Conservation (phyloP, 2,113 vertebrate species). For the Lathamus discolor region DNA sequence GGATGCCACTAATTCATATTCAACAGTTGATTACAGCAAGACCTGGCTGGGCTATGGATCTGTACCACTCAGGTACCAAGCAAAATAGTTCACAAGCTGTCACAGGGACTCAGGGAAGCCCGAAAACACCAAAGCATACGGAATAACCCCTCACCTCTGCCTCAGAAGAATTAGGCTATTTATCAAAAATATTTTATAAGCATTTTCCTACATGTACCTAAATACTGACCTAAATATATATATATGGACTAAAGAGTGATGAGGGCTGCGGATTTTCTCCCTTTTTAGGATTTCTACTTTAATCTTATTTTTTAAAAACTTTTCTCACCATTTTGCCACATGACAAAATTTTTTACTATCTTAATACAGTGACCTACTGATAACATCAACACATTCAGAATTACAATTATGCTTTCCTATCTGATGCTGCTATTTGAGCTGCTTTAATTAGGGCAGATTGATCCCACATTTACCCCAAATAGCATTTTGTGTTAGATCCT, state of each 20-base stretch:
- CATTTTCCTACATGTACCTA: not conserved
- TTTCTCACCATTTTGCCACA: not conserved
- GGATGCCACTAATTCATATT: not conserved
- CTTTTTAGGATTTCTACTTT: not conserved
- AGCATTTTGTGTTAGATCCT: not conserved
- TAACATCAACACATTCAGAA: not conserved
- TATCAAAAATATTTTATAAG: not conserved
- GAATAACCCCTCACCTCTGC: not conserved
- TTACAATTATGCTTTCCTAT: not conserved
- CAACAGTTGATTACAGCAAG: not conserved
- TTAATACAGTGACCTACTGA: not conserved
- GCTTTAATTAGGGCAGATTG: not conserved
- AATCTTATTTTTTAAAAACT: not conserved
- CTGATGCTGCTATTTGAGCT: not conserved
- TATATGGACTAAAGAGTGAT: not conserved
- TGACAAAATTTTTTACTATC: not conserved
- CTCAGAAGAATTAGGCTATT: not conserved
- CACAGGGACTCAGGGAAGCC: not conserved
- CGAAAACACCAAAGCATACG: not conserved
- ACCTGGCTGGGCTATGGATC: not conserved
- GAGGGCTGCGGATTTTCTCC: not conserved
- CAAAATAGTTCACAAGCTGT: not conserved
- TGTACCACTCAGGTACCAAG: rapidly evolving
- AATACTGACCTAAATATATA: not conserved
- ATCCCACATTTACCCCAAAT: not conserved